A percentile compares a stretch with the other conserved stretches of the same genome.
Conservation (phyloP, 2,888 invertebrate genomes). For the Limnephilus lunatus region DNA sequence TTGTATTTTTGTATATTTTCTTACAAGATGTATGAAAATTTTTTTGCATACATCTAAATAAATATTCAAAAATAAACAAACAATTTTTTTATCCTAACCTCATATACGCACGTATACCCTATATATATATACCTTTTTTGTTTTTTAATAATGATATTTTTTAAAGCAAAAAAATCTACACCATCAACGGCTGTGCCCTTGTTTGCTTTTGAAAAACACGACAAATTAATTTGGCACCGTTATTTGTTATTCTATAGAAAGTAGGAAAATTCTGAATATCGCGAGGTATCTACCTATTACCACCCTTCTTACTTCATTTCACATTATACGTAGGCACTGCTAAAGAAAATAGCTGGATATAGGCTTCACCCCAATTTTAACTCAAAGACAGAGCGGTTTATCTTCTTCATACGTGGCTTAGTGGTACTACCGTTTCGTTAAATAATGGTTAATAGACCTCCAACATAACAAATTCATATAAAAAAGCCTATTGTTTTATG, state of each 20-base stretch:
- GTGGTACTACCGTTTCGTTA: not conserved
- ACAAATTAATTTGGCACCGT: slow-evolving; percentile 15
- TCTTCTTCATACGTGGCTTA: slow-evolving; percentile 15
- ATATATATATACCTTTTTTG: too few relatives aligned
- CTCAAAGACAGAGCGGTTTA: not conserved
- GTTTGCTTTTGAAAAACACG: not conserved
- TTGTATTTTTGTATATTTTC: too few relatives aligned
- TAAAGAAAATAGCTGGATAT: not conserved
- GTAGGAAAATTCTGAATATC: not conserved
- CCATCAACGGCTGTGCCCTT: not conserved
- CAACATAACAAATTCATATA: not conserved
- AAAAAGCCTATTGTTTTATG: not conserved
- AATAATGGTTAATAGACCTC: not conserved
- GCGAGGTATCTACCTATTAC: not conserved
- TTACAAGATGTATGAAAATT: too few relatives aligned
- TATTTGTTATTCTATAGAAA: not conserved
- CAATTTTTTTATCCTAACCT: not conserved
- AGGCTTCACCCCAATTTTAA: not conserved
- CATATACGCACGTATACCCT: too few relatives aligned
- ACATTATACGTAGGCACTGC: not conserved
- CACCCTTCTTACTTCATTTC: not conserved
- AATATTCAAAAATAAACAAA: too few relatives aligned
- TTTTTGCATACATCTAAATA: too few relatives aligned
- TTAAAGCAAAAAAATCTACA: not conserved
- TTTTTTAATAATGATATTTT: too few relatives aligned